Base-by-base conservation (phyloP, 2,113 vertebrate species). In the Vidua macroura region DNA sequence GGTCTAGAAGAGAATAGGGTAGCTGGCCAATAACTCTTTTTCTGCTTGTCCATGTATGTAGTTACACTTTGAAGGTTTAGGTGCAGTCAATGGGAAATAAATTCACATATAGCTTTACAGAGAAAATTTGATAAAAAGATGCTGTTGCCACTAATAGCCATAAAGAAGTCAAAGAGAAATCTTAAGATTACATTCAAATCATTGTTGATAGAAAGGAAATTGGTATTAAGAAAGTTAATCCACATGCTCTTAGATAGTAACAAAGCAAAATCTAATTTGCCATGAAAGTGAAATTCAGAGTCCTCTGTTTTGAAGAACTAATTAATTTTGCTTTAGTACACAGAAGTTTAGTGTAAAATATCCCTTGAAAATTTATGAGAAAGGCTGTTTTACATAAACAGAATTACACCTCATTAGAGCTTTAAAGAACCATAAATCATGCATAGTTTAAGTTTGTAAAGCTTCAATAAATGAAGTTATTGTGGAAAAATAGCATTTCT, bases 181-280 rank as follows among this genome's bases (percentile, higher is more conserved):
- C 48, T 81, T n/a, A 63, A 68, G 80, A 94, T 78, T 86, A 46
- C 27, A 21, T 83, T 83, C 35, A 88, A 86, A 75, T 27, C 19
- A 63, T 77, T 93, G 75, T 74, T 77, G 21, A 51, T 44, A 56
- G 76, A 43, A 70, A 95, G 30, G 35, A 83, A 88, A 91, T 46
- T 44, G 68, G 48, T 70, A 91, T 93, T 92, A 72, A 88, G 69
- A 51, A 84, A 86, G 9, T 78, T 92, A 95, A 94, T 94, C 73
- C 69, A 56, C 44, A 37, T 41, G 51, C n/a, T 86, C 25, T 84
- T 68, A 77, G 48, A 55, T 10, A n/a, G 9, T 60, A 81, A 86
- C 88, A 95, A 94, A 88, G 22, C 12, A 5, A 86, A 94, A 75
- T 11, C 37, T 94, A 88, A 93, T 93, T 91, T 94, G 48, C 92